phyloP scores from a whole-genome alignment of 2,888 invertebrate species.

The Antheraea yamamai region DNA sequence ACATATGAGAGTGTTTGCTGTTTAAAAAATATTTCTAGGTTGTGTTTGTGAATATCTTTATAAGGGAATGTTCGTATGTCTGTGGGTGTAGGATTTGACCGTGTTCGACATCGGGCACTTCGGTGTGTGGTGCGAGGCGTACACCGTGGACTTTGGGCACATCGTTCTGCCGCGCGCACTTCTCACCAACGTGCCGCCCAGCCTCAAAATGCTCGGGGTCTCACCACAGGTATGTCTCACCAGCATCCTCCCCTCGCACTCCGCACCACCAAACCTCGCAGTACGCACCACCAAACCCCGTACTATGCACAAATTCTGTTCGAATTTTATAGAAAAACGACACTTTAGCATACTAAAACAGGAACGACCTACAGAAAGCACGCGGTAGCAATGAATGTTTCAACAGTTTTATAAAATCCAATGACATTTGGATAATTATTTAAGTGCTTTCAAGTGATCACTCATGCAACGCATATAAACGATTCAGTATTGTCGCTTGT shows the following conservation, averaged over 20 bases:
- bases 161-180: conserved; percentile 86
- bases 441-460: too few relatives aligned
- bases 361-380: neutral
- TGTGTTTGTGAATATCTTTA: neutral
- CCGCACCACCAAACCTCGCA: too few relatives aligned
- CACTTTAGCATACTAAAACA: too few relatives aligned
- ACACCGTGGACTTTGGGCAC: conserved; percentile 96
- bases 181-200: conserved; percentile 91
- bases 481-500: too few relatives aligned
- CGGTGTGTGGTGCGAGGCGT: conserved; percentile 96
- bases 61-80: neutral
- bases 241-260: neutral
- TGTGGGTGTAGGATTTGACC: conserved; percentile 85
- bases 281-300: too few relatives aligned
- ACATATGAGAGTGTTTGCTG: neutral
- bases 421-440: too few relatives aligned
- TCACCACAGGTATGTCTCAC: conserved; percentile 91
- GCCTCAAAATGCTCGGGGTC: conserved; percentile 95
- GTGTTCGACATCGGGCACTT: conserved; percentile 96
- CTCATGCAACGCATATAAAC: too few relatives aligned
- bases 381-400: too few relatives aligned
- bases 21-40: neutral
- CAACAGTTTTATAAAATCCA: too few relatives aligned
- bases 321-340: too few relatives aligned
- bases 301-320: too few relatives aligned